Conservation (phyloP, 1,140 invertebrate genomes). For the Drosophila bocki region DNA sequence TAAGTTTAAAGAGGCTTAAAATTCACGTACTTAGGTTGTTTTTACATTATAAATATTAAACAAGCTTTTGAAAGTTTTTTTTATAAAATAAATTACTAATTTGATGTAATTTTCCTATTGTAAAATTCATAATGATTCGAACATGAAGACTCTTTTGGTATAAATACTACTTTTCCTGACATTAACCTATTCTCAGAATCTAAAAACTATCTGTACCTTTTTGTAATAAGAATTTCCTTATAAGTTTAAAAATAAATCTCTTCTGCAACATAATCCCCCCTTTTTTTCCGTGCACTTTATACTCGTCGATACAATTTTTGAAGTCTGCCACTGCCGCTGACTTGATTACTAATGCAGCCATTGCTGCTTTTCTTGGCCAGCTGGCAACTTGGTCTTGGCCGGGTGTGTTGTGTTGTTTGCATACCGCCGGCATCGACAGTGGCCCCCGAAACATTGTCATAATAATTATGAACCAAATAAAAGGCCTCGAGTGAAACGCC, state of each 20-base stretch:
- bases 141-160: neutral
- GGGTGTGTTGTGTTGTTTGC: slow-evolving; percentile 75
- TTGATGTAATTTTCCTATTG: neutral
- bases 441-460: slow-evolving; percentile 69
- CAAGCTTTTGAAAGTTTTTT: fast-evolving
- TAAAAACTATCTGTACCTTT: neutral
- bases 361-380: slow-evolving; percentile 60
- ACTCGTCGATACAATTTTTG: slow-evolving; percentile 6
- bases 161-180: neutral
- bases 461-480: slow-evolving; percentile 69
- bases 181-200: neutral
- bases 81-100: neutral
- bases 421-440: slow-evolving; percentile 36
- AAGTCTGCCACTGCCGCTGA: slow-evolving; percentile 29
- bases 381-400: slow-evolving; percentile 55
- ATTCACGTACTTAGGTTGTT: fast-evolving
- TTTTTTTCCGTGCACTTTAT: neutral
- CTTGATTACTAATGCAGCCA: slow-evolving; percentile 43
- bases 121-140: neutral
- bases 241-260: neutral
- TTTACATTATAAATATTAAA: no score
- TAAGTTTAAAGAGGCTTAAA: neutral
- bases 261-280: neutral
- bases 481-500: slow-evolving; percentile 64
- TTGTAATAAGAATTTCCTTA: neutral